These are phyloP conservation scores for Nothoprocta pentlandii DNA, from an alignment of 2,113 vertebrate species.

Conservation along the genomic window DNA sequence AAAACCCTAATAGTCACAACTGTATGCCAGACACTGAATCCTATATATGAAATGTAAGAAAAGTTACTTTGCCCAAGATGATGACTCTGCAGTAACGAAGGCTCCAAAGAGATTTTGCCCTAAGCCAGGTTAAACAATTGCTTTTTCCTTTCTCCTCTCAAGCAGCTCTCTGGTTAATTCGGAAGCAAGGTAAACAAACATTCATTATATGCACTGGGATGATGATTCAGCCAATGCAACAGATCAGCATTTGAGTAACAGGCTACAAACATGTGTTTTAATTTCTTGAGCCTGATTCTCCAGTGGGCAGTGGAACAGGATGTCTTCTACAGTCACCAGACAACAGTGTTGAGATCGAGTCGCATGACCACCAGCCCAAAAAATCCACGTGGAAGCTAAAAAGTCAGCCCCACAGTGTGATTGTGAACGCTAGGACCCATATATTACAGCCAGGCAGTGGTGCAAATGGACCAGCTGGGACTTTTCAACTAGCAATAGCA, in stretches of 20 bases:
- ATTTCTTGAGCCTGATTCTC: conserved; percentile 34
- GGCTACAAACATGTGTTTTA: conserved; percentile 39
- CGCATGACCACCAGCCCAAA: background rate
- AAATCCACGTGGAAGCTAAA: rapidly evolving
- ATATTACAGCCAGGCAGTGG: background rate
- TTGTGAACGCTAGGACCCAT: background rate
- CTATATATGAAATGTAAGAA: background rate
- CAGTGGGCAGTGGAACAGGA: conserved; percentile 11
- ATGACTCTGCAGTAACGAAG: background rate
- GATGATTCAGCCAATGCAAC: conserved; percentile 62
- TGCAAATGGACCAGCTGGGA: conserved; percentile 22
- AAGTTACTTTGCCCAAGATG: background rate
- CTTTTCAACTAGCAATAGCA: background rate
- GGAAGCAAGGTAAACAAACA: conserved; percentile 64
- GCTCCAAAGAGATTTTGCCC: conserved; percentile 30
- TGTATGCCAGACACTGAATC: rapidly evolving
- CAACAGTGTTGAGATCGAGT: background rate
- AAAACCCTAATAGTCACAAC: background rate
- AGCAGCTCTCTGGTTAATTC: conserved; percentile 48
- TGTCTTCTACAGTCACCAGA: conserved; percentile 15
- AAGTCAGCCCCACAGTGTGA: background rate
- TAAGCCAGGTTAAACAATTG: conserved; percentile 39
- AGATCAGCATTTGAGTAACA: conserved; percentile 46
- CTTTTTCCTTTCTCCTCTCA: conserved; percentile 37
- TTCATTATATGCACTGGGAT: conserved; percentile 49